These are phyloP conservation scores for Caenorhabditis tropicalis DNA, from an alignment of 1,140 invertebrate genomes.

Conservation along the genomic window DNA sequence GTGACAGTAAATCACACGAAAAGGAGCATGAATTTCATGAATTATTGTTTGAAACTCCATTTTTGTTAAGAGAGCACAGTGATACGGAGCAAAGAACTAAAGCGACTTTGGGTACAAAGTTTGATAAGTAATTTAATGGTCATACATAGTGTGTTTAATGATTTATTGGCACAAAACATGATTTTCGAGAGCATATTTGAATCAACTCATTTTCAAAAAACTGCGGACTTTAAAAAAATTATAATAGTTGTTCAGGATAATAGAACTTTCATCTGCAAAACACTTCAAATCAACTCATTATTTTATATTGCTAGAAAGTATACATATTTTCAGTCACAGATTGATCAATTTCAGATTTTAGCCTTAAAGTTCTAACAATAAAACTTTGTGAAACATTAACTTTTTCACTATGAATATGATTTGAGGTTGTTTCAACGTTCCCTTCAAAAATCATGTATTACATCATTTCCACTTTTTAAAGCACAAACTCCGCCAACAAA, in stretches of 20 bases:
- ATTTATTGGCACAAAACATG: neutral
- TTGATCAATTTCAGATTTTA: too few species aligned
- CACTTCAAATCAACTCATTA: too few species aligned
- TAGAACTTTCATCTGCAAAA: too few species aligned
- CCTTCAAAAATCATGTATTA: neutral
- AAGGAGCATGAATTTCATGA: neutral
- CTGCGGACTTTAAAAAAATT: neutral
- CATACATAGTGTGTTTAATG: neutral
- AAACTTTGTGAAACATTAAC: too few species aligned
- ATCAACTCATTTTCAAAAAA: neutral
- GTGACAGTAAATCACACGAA: slow-evolving; percentile 11
- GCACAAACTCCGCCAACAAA: neutral
- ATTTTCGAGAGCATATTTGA: neutral
- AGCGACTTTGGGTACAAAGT: neutral
- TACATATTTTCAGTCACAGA: too few species aligned
- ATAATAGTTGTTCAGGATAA: neutral
- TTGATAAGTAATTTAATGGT: neutral
- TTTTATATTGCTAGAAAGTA: too few species aligned
- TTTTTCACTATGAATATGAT: too few species aligned
- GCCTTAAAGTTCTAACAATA: too few species aligned
- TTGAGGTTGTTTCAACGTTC: too few species aligned
- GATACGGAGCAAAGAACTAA: neutral
- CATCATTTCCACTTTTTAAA: neutral
- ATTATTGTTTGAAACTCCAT: neutral
- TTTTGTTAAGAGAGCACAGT: neutral